Percentiles rank a stretch among this genome's conserved stretches.
Conservation (phyloP, 2,888 invertebrate genomes). For the Altica lythri region DNA sequence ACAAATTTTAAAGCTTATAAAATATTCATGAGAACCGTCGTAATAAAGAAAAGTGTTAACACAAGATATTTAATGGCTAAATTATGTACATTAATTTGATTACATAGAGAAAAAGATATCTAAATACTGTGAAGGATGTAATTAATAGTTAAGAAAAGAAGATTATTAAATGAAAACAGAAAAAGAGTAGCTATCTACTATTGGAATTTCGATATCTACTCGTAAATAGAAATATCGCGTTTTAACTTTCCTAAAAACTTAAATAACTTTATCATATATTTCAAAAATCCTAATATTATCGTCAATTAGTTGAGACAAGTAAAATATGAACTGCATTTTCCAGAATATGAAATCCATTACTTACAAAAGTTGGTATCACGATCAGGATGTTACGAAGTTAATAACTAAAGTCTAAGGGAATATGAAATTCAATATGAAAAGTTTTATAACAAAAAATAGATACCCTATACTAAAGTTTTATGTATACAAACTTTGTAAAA, state of each 20-base stretch:
- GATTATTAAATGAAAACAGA: constrained; percentile 5
- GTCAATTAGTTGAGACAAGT: background rate
- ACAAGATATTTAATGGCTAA: constrained; percentile 32
- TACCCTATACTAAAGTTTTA: too few relatives aligned
- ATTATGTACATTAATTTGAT: constrained; percentile 34
- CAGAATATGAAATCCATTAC: background rate
- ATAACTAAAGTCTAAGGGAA: too few relatives aligned
- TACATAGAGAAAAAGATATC: constrained; percentile 22
- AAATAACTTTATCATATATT: too few relatives aligned
- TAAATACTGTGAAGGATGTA: constrained; percentile 16
- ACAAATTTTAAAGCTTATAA: constrained; percentile 32
- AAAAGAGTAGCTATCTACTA: constrained; percentile 12
- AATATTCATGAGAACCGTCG: constrained; percentile 30
- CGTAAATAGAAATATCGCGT: too few relatives aligned
- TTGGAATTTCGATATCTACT: too few relatives aligned
- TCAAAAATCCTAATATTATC: background rate
- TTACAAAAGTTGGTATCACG: background rate
- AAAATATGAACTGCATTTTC: background rate
- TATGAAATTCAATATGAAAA: too few relatives aligned
- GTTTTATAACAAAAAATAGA: too few relatives aligned
- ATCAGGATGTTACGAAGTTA: constrained; percentile 1
- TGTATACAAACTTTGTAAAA: too few relatives aligned
- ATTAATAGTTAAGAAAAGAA: constrained; percentile 6
- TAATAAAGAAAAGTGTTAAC: constrained; percentile 33
- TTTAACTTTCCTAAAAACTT: too few relatives aligned